Evolutionary conservation across 2,888 invertebrate genomes (phyloP).

Genomic region (Rhagophthalmus giganteus): DNA sequence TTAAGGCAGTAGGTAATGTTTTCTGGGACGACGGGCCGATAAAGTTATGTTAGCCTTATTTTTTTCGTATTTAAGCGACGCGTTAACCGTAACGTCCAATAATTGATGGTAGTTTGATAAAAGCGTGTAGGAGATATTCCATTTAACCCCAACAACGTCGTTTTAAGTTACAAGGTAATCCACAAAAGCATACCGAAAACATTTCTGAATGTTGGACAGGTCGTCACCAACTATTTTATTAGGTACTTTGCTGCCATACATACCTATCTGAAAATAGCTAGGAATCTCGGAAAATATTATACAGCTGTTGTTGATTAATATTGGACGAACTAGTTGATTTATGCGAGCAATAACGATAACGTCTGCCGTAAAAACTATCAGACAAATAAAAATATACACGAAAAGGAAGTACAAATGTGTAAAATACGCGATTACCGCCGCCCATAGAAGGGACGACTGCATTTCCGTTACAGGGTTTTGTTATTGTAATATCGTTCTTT

Average conservation of each 20-base stretch:
- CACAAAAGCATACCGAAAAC: neutral
- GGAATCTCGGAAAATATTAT: constrained; percentile 9
- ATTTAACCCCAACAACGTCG: neutral
- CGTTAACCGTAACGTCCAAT: too few species aligned
- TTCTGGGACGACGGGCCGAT: too few species aligned
- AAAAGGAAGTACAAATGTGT: neutral
- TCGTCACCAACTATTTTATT: constrained; percentile 11
- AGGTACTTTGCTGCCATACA: too few species aligned
- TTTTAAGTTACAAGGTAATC: neutral
- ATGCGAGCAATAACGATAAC: too few species aligned
- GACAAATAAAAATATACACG: neutral
- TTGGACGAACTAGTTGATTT: too few species aligned
- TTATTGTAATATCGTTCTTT: constrained; percentile 27
- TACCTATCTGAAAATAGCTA: constrained; percentile 10
- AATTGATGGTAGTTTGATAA: too few species aligned
- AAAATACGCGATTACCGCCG: constrained; percentile 14
- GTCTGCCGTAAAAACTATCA: too few species aligned
- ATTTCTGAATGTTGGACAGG: neutral
- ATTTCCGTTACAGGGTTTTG: constrained; percentile 24
- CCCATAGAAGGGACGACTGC: constrained; percentile 6
- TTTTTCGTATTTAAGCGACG: too few species aligned
- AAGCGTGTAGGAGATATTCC: too few species aligned
- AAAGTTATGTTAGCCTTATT: too few species aligned
- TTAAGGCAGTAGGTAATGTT: too few species aligned
- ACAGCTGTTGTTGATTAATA: neutral